Conservation (phyloP, 2,113 vertebrate species). For the Physeter macrocephalus region DNA sequence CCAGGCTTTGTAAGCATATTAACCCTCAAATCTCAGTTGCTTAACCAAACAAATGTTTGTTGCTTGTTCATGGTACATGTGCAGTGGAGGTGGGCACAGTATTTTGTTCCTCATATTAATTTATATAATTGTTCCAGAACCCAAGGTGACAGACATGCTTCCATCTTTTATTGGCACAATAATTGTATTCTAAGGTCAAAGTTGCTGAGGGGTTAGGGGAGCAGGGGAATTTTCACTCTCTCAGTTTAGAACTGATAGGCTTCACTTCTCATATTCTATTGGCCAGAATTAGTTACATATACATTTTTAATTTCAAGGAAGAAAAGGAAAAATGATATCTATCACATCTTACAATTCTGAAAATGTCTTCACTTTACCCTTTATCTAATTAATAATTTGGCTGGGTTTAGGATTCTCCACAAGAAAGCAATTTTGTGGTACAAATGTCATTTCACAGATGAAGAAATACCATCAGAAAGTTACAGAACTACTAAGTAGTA, state of each 20-base stretch:
- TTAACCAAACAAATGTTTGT: neutral
- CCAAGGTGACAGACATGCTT: neutral
- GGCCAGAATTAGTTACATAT: neutral
- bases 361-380: neutral
- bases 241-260: neutral
- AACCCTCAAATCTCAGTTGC: neutral
- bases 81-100: neutral
- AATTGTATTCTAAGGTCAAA: neutral
- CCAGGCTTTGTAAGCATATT: neutral
- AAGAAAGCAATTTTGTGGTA: neutral
- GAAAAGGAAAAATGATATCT: neutral
- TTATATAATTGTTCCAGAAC: neutral
- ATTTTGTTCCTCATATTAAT: neutral
- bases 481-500: neutral
- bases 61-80: neutral
- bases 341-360: neutral
- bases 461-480: neutral
- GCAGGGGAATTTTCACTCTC: neutral
- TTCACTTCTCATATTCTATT: neutral
- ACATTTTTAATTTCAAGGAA: neutral
- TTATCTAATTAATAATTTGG: neutral
- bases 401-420: neutral
- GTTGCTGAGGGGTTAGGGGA: neutral
- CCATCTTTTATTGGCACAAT: neutral
- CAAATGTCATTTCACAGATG: neutral